A percentile compares a stretch with the other conserved stretches of the same genome.
Conservation (phyloP, 1,140 invertebrate genomes). For the Lucilia sericata region DNA sequence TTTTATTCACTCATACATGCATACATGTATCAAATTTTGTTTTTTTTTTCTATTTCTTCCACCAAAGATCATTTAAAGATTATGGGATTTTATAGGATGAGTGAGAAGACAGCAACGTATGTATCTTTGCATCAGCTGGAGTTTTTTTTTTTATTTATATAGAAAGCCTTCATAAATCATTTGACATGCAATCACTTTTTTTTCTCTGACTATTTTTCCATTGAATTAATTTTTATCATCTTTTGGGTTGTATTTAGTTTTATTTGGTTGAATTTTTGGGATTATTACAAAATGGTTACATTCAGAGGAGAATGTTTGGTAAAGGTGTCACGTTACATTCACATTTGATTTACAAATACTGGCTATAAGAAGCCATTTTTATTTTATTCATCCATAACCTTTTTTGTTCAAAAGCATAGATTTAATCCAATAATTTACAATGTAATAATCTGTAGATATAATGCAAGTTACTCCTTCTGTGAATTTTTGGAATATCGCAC, state of each 20-base stretch:
- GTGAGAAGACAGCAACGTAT: background rate
- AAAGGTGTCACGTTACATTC: slow-evolving; percentile 21
- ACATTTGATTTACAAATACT: background rate
- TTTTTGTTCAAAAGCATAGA: no score
- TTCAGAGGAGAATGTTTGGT: background rate
- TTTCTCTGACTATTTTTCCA: background rate
- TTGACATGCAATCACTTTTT: slow-evolving; percentile 19
- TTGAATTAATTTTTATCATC: background rate
- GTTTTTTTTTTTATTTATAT: background rate
- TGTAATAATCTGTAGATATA: no score
- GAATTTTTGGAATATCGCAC: no score
- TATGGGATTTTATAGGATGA: slow-evolving; percentile 2
- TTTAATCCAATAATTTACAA: no score
- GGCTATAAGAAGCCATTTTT: background rate
- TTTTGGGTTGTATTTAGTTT: background rate
- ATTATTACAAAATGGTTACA: background rate
- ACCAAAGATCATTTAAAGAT: background rate
- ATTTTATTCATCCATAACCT: background rate
- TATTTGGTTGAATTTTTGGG: background rate
- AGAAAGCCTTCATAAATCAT: slow-evolving; percentile 27
- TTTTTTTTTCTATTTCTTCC: background rate
- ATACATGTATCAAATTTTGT: background rate
- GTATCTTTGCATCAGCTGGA: background rate
- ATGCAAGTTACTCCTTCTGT: no score
- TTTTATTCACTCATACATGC: background rate